Evolutionary conservation across 2,113 vertebrate genomes (phyloP).

Genomic region (Haplochromis vanheusdeni): DNA sequence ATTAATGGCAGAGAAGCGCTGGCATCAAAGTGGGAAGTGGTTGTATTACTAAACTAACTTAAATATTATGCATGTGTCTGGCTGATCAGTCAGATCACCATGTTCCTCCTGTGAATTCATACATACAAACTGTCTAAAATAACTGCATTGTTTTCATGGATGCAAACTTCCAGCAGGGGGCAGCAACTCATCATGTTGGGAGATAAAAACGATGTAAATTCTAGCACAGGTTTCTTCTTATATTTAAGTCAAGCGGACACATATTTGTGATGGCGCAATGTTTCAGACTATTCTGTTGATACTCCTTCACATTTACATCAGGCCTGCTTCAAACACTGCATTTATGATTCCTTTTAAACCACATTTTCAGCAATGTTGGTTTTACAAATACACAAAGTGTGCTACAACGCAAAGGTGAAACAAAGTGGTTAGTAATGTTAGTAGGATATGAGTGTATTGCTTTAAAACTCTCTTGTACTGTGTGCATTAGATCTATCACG

Average conservation of each 20-base stretch:
- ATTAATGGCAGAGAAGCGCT: background rate
- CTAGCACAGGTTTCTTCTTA: background rate
- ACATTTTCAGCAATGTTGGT: background rate
- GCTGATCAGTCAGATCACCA: background rate
- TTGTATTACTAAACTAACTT: background rate
- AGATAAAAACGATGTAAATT: background rate
- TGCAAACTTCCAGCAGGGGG: conserved; percentile 46
- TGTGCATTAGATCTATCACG: background rate
- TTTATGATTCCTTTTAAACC: background rate
- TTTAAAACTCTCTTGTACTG: background rate
- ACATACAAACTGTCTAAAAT: background rate
- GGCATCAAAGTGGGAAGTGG: background rate
- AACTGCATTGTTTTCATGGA: background rate
- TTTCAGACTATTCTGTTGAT: background rate
- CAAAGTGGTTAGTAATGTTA: background rate
- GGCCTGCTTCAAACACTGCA: background rate
- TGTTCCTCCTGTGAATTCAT: background rate
- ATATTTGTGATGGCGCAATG: background rate
- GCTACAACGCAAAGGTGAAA: background rate
- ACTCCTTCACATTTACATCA: background rate
- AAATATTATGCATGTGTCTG: background rate
- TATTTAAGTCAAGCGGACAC: background rate
- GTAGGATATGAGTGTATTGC: background rate
- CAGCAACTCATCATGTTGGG: conserved; percentile 29
- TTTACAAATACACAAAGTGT: background rate